These are phyloP conservation scores for Magallana nippona DNA, from an alignment of 2,888 invertebrate species.

Conservation along the genomic window DNA sequence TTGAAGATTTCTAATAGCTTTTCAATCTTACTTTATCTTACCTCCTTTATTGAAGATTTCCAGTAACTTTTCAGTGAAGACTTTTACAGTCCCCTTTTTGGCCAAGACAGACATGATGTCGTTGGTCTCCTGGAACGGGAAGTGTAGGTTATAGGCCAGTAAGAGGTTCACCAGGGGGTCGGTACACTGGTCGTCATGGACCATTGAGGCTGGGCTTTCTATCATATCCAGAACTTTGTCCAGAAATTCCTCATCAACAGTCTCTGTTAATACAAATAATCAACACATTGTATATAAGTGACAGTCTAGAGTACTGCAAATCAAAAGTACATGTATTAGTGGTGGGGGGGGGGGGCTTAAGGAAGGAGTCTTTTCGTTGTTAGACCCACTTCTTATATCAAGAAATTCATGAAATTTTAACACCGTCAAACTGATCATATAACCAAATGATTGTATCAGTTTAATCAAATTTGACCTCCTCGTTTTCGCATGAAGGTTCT, in stretches of 20 bases:
- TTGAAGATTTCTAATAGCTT: too few species aligned
- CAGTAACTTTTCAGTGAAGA: slow-evolving; percentile 93
- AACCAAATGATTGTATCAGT: too few species aligned
- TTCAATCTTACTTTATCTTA: slow-evolving; percentile 81
- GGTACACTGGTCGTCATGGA: slow-evolving; percentile 91
- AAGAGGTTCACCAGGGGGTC: slow-evolving; percentile 91
- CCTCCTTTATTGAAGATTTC: slow-evolving; percentile 93
- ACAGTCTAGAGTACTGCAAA: too few species aligned
- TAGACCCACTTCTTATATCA: too few species aligned
- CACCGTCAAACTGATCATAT: too few species aligned
- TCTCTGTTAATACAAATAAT: slow-evolving; percentile 83
- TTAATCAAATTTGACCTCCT: too few species aligned
- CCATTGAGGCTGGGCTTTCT: slow-evolving; percentile 89
- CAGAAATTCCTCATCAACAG: slow-evolving; percentile 91
- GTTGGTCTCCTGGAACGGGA: slow-evolving; percentile 80
- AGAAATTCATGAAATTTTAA: too few species aligned
- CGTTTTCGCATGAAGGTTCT: too few species aligned
- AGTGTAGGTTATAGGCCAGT: slow-evolving; percentile 94
- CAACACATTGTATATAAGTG: too few species aligned
- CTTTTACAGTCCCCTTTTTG: slow-evolving; percentile 86
- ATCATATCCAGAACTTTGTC: slow-evolving; percentile 90
- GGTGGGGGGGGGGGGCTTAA: too few species aligned
- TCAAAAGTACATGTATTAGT: too few species aligned
- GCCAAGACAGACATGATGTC: slow-evolving; percentile 77
- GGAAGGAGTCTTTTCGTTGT: too few species aligned